Percentiles rank a stretch among this genome's conserved stretches.
phyloP scores from a whole-genome alignment of 2,888 invertebrate species.

The Eilema depressum region DNA sequence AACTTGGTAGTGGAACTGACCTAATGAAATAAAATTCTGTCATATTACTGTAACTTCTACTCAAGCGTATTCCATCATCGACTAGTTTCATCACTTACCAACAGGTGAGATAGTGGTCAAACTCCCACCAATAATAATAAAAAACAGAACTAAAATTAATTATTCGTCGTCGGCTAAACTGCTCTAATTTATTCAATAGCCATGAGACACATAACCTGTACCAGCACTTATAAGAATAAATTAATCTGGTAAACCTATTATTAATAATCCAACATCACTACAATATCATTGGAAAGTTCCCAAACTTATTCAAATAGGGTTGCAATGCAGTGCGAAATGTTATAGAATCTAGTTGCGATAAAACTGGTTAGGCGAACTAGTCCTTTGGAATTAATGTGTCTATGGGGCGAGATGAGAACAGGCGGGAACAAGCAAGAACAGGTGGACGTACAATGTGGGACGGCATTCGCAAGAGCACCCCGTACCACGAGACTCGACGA shows the following conservation, averaged over 20 bases:
- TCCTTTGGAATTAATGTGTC: slow-evolving; percentile 46
- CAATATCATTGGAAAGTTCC: slow-evolving; percentile 49
- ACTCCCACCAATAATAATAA: background rate
- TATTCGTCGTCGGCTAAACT: background rate
- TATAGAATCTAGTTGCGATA: slow-evolving; percentile 46
- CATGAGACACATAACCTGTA: background rate
- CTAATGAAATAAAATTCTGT: background rate
- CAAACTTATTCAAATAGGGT: slow-evolving; percentile 40
- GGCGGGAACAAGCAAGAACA: slow-evolving; percentile 37
- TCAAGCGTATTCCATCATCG: too few species aligned
- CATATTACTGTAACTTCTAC: background rate
- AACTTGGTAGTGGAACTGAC: background rate
- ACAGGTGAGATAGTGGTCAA: background rate
- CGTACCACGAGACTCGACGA: slow-evolving; percentile 31
- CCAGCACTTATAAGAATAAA: slow-evolving; percentile 20
- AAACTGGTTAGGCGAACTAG: slow-evolving; percentile 44
- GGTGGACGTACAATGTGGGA: slow-evolving; percentile 45
- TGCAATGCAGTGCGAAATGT: slow-evolving; percentile 31
- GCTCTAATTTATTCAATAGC: slow-evolving; percentile 3
- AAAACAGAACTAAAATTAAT: background rate
- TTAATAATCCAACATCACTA: slow-evolving; percentile 17
- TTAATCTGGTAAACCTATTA: slow-evolving; percentile 17
- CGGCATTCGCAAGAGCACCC: slow-evolving; percentile 43
- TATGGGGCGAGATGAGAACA: slow-evolving; percentile 53
- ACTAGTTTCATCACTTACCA: too few species aligned